These are phyloP conservation scores for Leptothorax acervorum DNA, from an alignment of 2,888 invertebrate genomes.

Conservation along the genomic window DNA sequence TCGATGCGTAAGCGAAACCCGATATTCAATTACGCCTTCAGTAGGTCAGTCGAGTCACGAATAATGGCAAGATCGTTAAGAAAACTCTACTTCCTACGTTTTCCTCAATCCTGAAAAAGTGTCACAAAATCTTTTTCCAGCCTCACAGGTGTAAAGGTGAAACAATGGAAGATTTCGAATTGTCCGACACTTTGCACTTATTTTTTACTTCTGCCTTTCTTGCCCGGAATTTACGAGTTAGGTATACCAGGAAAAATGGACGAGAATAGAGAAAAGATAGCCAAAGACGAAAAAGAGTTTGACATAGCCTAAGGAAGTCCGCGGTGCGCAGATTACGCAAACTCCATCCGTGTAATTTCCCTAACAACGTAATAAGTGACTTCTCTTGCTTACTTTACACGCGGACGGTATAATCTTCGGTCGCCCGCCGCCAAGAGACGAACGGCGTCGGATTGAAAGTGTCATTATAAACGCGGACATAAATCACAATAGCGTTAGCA, in stretches of 20 bases:
- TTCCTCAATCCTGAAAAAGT: not conserved
- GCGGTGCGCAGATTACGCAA: slow-evolving; percentile 63
- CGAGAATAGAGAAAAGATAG: not conserved
- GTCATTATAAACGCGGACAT: slow-evolving; percentile 61
- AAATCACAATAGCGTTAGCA: slow-evolving; percentile 54
- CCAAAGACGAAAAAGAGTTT: slow-evolving; percentile 32
- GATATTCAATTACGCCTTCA: slow-evolving; percentile 54
- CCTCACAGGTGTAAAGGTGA: not conserved
- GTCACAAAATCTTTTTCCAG: not conserved
- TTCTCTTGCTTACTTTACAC: slow-evolving; percentile 68
- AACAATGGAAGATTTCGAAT: not conserved
- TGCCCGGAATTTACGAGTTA: not conserved
- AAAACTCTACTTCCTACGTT: not conserved
- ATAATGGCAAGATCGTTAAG: not conserved
- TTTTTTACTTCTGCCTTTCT: not conserved
- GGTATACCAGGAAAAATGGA: not conserved
- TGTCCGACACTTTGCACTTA: not conserved
- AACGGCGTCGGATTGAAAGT: slow-evolving; percentile 57
- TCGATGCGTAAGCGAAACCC: slow-evolving; percentile 61
- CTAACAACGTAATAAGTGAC: slow-evolving; percentile 74
- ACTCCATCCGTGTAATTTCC: slow-evolving; percentile 65
- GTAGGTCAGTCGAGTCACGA: slow-evolving; percentile 31
- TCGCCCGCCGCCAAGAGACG: slow-evolving; percentile 54
- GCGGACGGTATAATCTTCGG: slow-evolving; percentile 59
- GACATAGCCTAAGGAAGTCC: slow-evolving; percentile 59